Conservation (phyloP, 2,797 vertebrate genomes). For the Apogon hyalosoma region DNA sequence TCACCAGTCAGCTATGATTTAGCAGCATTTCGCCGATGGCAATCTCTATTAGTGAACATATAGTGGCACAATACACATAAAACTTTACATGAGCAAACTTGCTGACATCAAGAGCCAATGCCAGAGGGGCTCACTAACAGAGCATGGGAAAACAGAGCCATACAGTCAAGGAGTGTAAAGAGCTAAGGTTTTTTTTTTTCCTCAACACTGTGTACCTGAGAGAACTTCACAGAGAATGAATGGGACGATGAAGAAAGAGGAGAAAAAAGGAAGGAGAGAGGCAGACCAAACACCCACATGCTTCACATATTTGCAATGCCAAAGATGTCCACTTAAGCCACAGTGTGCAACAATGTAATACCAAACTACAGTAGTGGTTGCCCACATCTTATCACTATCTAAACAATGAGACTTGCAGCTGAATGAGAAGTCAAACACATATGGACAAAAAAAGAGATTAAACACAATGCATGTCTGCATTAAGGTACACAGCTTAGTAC, state of each 20-base stretch:
- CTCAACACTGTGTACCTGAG: constrained; percentile 50
- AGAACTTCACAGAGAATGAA: constrained; percentile 55
- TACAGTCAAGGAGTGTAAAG: constrained; percentile 20
- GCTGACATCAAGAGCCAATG: constrained; percentile 26
- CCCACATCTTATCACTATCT: constrained; percentile 64
- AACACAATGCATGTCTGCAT: constrained; percentile 21
- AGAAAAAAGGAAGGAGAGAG: constrained; percentile 12
- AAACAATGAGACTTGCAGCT: constrained; percentile 62
- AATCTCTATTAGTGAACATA: constrained; percentile 30
- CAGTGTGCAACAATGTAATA: constrained; percentile 58
- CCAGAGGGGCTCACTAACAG: constrained; percentile 23
- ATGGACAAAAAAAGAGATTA: constrained; percentile 22
- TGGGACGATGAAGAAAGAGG: constrained; percentile 38
- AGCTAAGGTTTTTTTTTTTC: constrained; percentile 28
- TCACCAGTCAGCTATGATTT: constrained; percentile 8
- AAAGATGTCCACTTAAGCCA: constrained; percentile 63
- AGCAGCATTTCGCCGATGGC: constrained; percentile 26
- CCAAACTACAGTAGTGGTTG: constrained; percentile 56
- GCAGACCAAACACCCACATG: constrained; percentile 72
- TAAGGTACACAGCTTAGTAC: constrained; percentile 2
- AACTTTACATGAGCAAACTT: constrained; percentile 50
- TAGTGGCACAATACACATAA: constrained; percentile 8
- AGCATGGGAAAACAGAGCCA: constrained; percentile 20
- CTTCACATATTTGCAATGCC: constrained; percentile 76
- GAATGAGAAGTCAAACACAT: constrained; percentile 56